Evolutionary conservation across 2,113 vertebrate genomes (phyloP).

Genomic region (Carassius gibelio): DNA sequence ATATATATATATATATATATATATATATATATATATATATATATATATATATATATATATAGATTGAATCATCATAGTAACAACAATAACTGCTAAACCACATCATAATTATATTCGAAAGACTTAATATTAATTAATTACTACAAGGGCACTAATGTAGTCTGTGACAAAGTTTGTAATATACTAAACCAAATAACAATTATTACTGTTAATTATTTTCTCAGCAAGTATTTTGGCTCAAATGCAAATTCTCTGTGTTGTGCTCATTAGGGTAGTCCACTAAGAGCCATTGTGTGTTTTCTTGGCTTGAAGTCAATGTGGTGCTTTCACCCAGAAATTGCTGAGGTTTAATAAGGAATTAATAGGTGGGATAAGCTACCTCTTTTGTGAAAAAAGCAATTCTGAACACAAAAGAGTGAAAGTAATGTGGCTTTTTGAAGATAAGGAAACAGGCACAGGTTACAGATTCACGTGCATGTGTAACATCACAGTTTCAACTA

Average conservation of each 20-base stretch:
- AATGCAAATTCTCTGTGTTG: slow-evolving; percentile 41
- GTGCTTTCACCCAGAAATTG: slow-evolving; percentile 40
- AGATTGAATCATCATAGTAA: background rate
- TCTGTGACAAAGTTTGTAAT: slow-evolving; percentile 11
- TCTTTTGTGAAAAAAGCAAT: slow-evolving; percentile 43
- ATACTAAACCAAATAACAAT: background rate
- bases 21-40: background rate
- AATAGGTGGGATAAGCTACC: slow-evolving; percentile 37
- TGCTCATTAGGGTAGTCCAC: slow-evolving; percentile 51
- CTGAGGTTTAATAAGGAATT: slow-evolving; percentile 51
- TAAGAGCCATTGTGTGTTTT: slow-evolving; percentile 57
- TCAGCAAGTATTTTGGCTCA: slow-evolving; percentile 38
- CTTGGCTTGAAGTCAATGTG: slow-evolving; percentile 51
- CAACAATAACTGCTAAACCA: background rate
- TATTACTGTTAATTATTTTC: background rate
- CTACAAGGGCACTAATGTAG: background rate
- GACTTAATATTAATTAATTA: background rate
- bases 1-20: too few species aligned
- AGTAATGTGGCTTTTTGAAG: slow-evolving; percentile 66
- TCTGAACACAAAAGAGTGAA: slow-evolving; percentile 54
- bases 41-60: background rate
- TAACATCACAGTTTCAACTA: slow-evolving; percentile 35
- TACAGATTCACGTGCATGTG: slow-evolving; percentile 43
- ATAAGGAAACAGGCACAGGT: slow-evolving; percentile 59
- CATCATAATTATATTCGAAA: background rate